Base-by-base conservation (phyloP, 2,888 invertebrate species). In the Antheraea assamensis region DNA sequence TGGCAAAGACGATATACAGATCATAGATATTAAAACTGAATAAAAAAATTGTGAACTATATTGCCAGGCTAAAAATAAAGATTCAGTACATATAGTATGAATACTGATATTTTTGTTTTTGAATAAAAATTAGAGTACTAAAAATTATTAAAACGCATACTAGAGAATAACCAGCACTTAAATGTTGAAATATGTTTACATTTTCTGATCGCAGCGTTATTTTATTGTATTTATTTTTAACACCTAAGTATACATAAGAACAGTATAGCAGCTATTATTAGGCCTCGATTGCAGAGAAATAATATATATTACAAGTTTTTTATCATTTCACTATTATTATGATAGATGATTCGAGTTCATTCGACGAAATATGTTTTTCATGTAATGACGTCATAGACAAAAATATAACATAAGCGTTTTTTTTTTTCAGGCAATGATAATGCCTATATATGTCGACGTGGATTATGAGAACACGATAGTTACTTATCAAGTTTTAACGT, bases 231-330 rank as follows among this genome's bases (percentile, higher is more conserved):
- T 71, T n/a, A n/a, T n/a, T n/a, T n/a, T n/a, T 17, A 72, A 74
- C 78, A 55, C 75, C 82, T 85, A 87, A 82, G 78, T 86, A 85
- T 83, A 85, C 82, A 85, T 72, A 76, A 74, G 52, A 75, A 73
- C 75, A 79, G 79, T 84, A 79, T 80, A 76, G 87, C 85, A 76
- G 86, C 85, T 81, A 85, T 42, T 42, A 42, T 85, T 89, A 89
- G 89, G 89, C 89, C 89, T 85, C 86, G 76, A 79, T 76, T 78
- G 85, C 85, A 81, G 78, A 86, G 82, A 85, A 42, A 86, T 85
- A 82, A 84, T 87, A 87, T n/a, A n/a, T 88, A 85, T 82, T 88
- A 88, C 88, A 88, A 74, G 80, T 82, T 85, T 82, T 76, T 70
- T 75, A 76, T 70, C 73, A 75, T 76, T 74, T 78, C 77, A 82